Conservation (phyloP, 2,888 invertebrate species). For the Tetrapedia diversipes region DNA sequence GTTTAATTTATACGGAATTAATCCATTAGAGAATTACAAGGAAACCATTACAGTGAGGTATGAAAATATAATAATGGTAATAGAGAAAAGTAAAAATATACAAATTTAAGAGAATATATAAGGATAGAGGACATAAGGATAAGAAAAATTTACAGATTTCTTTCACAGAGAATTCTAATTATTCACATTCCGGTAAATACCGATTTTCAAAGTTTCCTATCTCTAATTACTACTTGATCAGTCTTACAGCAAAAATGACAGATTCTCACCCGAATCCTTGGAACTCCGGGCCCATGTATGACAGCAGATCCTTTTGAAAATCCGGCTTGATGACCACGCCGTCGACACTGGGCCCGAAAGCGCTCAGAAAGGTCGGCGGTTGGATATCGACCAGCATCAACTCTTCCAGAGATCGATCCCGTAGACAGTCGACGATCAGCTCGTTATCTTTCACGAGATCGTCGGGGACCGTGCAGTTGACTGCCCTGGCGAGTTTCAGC, state of each 20-base stretch:
- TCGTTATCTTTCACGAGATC: slow-evolving; percentile 92
- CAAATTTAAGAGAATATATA: too few species aligned
- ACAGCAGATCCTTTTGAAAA: slow-evolving; percentile 91
- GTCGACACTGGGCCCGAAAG: slow-evolving; percentile 97
- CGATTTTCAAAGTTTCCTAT: too few species aligned
- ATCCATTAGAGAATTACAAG: too few species aligned
- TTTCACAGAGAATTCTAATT: too few species aligned
- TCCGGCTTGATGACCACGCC: slow-evolving; percentile 96
- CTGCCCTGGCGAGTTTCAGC: slow-evolving; percentile 90
- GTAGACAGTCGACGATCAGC: slow-evolving; percentile 91
- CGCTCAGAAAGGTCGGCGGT: slow-evolving; percentile 92
- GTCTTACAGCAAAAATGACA: background rate
- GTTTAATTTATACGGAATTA: too few species aligned
- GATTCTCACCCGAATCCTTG: slow-evolving; percentile 79
- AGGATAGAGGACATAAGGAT: too few species aligned
- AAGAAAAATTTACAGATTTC: too few species aligned
- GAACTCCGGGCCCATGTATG: slow-evolving; percentile 85
- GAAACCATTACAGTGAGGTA: too few species aligned
- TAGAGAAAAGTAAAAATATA: too few species aligned
- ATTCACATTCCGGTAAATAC: too few species aligned
- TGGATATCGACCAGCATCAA: slow-evolving; percentile 90
- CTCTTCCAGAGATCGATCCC: slow-evolving; percentile 90
- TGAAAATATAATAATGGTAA: too few species aligned
- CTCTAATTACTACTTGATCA: too few species aligned
- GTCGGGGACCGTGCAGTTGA: slow-evolving; percentile 92